Conservation (phyloP, 2,797 vertebrate genomes). For the Telmatherina bonti region DNA sequence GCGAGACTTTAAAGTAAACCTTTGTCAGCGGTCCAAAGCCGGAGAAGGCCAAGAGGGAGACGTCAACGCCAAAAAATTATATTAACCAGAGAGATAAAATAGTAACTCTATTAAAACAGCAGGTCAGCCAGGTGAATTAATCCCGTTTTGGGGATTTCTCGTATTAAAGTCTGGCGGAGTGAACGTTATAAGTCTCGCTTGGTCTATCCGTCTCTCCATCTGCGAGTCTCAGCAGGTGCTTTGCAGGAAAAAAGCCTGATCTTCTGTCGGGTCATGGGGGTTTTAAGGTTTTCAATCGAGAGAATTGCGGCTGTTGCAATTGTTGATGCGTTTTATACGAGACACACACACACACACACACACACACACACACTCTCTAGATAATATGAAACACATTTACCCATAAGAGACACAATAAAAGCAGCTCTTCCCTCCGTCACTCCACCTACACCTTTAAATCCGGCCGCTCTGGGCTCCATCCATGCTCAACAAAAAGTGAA, state of each 20-base stretch:
- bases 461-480: conserved; percentile 16
- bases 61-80: conserved; percentile 60
- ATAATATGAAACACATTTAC: conserved; percentile 76
- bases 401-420: conserved; percentile 55
- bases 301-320: conserved; percentile 42
- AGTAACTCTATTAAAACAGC: conserved; percentile 72
- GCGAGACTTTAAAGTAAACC: conserved; percentile 63
- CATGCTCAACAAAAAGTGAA: conserved; percentile 43
- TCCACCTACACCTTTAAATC: conserved; percentile 51
- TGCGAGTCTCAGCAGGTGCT: conserved; percentile 66
- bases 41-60: conserved; percentile 58
- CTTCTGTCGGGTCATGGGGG: conserved; percentile 50
- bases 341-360: conserved; percentile 18
- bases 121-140: conserved; percentile 66
- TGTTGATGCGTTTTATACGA: conserved; percentile 48
- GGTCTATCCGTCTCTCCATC: conserved; percentile 64
- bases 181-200: conserved; percentile 68
- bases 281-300: conserved; percentile 53
- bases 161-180: conserved; percentile 70
- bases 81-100: conserved; percentile 76
- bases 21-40: conserved; percentile 63
- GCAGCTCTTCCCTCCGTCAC: conserved; percentile 33
- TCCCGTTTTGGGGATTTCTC: conserved; percentile 57
- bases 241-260: conserved; percentile 41
- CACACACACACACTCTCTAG: conserved; percentile 11